Conservation (phyloP, 2,113 vertebrate genomes). For the Haplochromis vanheusdeni region DNA sequence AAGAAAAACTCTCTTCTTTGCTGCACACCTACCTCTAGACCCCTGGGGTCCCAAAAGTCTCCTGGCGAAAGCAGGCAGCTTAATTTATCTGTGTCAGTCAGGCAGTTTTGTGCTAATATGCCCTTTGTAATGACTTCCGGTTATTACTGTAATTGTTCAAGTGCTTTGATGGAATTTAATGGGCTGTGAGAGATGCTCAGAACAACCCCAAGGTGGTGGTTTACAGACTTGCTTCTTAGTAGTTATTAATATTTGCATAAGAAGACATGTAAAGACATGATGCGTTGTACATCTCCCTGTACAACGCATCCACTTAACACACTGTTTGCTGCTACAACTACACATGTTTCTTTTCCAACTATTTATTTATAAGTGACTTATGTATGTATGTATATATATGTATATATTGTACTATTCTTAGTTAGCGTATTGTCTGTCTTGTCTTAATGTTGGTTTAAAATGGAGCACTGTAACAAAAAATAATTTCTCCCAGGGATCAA, state of each 20-base stretch:
- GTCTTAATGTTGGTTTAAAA: too few relatives aligned
- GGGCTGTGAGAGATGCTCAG: background rate
- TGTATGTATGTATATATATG: too few relatives aligned
- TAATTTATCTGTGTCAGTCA: slow-evolving; percentile 1
- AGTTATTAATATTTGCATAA: background rate
- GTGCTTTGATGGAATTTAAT: background rate
- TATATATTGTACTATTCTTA: too few relatives aligned
- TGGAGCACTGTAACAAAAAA: too few relatives aligned
- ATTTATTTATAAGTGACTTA: too few relatives aligned
- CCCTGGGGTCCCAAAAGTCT: background rate
- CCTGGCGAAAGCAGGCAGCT: background rate
- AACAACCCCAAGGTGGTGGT: background rate
- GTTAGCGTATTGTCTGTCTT: too few relatives aligned
- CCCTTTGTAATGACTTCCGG: background rate
- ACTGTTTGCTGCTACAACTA: too few relatives aligned
- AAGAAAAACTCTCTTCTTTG: background rate
- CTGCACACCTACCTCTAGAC: background rate
- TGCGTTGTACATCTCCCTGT: too few relatives aligned
- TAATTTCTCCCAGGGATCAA: too few relatives aligned
- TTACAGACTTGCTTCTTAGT: background rate
- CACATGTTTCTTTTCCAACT: too few relatives aligned
- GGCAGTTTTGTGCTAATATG: background rate
- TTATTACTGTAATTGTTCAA: background rate
- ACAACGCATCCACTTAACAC: too few relatives aligned
- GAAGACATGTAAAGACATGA: background rate